phyloP scores from a whole-genome alignment of 2,113 vertebrate species.

The Mormyrus lacerda region DNA sequence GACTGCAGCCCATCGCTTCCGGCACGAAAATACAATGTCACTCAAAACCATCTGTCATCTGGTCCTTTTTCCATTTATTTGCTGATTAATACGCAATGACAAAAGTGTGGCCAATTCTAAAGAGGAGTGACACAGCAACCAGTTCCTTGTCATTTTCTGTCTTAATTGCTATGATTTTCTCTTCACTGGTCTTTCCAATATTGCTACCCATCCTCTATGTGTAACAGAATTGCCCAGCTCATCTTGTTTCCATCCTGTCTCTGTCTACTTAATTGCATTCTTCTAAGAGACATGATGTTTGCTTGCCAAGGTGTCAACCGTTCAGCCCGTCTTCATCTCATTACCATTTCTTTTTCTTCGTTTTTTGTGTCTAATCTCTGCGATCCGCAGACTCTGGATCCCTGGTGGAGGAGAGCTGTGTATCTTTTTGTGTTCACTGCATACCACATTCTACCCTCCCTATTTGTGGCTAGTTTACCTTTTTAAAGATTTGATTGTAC shows the following conservation, averaged over 20 bases:
- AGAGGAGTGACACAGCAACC: background rate
- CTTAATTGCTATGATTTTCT: slow-evolving; percentile 9
- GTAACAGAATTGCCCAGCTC: background rate
- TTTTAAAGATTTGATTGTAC: background rate
- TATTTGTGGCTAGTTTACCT: background rate
- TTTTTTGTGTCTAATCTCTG: background rate
- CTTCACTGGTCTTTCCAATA: background rate
- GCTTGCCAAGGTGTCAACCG: background rate
- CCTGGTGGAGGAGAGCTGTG: background rate
- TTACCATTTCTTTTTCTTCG: background rate
- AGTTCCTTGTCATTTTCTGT: background rate
- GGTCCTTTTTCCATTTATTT: background rate
- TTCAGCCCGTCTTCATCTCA: background rate
- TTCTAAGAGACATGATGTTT: background rate
- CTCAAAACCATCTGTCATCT: background rate
- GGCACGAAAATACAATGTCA: background rate
- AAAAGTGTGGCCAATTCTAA: background rate
- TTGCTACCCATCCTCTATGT: background rate
- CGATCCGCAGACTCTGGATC: background rate
- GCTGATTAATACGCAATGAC: background rate
- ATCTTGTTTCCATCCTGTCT: background rate
- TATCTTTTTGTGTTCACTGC: background rate
- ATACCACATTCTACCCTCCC: background rate
- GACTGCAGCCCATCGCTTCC: background rate
- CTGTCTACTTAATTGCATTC: background rate